Conservation (phyloP, 1,140 invertebrate species). For the Drosophila kanapiae region DNA sequence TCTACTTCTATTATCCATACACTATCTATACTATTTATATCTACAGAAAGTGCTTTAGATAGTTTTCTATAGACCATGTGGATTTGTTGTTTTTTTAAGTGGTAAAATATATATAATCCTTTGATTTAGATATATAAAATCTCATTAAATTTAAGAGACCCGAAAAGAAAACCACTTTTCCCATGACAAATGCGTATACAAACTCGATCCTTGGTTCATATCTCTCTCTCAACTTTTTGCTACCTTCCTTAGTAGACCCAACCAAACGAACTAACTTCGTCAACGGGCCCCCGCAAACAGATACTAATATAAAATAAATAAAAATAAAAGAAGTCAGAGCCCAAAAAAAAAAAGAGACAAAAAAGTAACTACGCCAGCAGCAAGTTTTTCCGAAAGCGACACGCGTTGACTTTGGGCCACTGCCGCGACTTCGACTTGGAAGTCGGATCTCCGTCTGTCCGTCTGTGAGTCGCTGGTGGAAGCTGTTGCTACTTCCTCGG, state of each 20-base stretch:
- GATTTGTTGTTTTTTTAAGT: too few species aligned
- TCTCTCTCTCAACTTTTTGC: background rate
- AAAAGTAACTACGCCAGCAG: conserved; percentile 43
- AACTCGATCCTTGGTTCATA: conserved; percentile 1
- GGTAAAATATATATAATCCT: too few species aligned
- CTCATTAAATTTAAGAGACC: background rate
- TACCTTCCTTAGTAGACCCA: conserved; percentile 2
- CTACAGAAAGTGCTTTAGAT: too few species aligned
- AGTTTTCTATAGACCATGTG: too few species aligned
- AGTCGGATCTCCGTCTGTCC: conserved; percentile 24
- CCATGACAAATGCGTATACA: conserved; percentile 14
- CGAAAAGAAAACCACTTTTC: background rate
- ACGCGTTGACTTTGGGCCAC: conserved; percentile 73
- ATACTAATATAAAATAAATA: conserved; percentile 63
- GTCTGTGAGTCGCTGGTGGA: conserved; percentile 50
- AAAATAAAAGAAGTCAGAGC: conserved; percentile 40
- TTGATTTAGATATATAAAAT: background rate
- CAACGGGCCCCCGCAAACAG: conserved; percentile 59
- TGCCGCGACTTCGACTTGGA: conserved; percentile 13
- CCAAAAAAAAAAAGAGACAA: conserved; percentile 12
- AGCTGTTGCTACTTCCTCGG: conserved; percentile 77
- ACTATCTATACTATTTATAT: too few species aligned
- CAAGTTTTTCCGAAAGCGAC: conserved; percentile 72
- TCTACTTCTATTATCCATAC: too few species aligned
- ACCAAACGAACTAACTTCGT: conserved; percentile 61